Evolutionary conservation across 2,113 vertebrate genomes (phyloP).

Genomic region (Mus pahari): DNA sequence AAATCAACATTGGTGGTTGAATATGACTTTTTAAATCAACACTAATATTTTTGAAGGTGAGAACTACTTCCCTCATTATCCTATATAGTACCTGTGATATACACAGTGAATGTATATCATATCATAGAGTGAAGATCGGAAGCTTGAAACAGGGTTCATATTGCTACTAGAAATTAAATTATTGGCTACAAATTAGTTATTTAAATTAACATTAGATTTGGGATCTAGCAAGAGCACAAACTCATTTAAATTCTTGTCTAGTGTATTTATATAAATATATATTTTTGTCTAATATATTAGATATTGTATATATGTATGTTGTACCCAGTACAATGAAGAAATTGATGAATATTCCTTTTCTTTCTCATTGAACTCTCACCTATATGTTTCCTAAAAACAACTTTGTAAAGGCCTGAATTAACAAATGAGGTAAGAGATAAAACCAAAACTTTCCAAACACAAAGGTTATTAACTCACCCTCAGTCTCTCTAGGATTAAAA

Average conservation of each 20-base stretch:
- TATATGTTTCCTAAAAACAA: not conserved
- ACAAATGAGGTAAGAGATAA: constrained; percentile 19
- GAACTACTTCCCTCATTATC: not conserved
- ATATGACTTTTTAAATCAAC: not conserved
- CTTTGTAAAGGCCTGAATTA: not conserved
- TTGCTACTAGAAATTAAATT: not conserved
- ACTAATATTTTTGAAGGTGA: not conserved
- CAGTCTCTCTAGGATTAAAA: not conserved
- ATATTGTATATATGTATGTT: not conserved
- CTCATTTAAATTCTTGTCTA: not conserved
- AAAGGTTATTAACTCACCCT: not conserved
- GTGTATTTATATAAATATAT: not conserved
- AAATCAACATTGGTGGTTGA: not conserved
- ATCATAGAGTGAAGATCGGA: not conserved
- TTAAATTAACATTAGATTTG: not conserved
- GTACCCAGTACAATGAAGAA: not conserved
- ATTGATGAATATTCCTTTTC: not conserved
- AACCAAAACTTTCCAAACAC: not conserved
- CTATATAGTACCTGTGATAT: accelerated
- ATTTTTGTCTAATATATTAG: not conserved
- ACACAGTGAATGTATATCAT: not conserved
- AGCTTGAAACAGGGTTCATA: not conserved
- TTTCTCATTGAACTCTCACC: not conserved
- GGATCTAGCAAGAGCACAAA: not conserved
- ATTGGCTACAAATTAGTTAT: not conserved